Evolutionary conservation across 2,797 vertebrate species (phyloP).

Genomic region (Pyrocephalus nanus): DNA sequence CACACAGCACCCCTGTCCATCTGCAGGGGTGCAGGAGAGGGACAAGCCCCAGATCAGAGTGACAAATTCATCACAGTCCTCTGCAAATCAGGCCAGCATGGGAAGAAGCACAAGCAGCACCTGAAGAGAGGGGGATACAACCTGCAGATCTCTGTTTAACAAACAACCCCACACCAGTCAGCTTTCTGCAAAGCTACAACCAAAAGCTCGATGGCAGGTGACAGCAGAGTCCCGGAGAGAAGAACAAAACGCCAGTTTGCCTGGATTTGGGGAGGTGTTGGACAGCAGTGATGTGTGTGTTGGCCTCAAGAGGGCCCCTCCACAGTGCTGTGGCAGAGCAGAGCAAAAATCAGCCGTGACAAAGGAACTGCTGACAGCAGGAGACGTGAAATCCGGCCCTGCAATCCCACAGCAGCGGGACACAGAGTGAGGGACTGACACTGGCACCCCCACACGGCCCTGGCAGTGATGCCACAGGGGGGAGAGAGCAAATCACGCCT

Average conservation of each 20-base stretch:
- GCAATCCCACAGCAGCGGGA: fast-evolving
- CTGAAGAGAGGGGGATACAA: fast-evolving
- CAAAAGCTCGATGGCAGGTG: not conserved
- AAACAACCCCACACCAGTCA: not conserved
- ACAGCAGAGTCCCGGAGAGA: not conserved
- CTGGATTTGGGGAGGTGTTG: not conserved
- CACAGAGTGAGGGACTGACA: fast-evolving
- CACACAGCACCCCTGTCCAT: fast-evolving
- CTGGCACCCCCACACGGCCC: fast-evolving
- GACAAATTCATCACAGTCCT: not conserved
- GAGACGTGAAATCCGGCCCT: fast-evolving
- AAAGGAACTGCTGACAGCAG: not conserved
- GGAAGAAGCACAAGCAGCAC: not conserved
- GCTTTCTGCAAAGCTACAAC: not conserved
- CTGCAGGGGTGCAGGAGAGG: not conserved
- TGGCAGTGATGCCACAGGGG: fast-evolving
- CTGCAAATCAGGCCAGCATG: fast-evolving
- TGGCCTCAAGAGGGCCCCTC: constrained; percentile 55
- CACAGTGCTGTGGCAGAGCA: not conserved
- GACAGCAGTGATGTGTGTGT: not conserved
- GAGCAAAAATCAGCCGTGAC: not conserved
- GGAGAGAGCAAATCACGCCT: fast-evolving
- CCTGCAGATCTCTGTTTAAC: not conserved
- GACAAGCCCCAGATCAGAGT: fast-evolving
- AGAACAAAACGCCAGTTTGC: fast-evolving